A percentile compares a stretch with the other conserved stretches of the same genome.
Conservation (phyloP, 2,888 invertebrate species). For the Antheraea assamensis region DNA sequence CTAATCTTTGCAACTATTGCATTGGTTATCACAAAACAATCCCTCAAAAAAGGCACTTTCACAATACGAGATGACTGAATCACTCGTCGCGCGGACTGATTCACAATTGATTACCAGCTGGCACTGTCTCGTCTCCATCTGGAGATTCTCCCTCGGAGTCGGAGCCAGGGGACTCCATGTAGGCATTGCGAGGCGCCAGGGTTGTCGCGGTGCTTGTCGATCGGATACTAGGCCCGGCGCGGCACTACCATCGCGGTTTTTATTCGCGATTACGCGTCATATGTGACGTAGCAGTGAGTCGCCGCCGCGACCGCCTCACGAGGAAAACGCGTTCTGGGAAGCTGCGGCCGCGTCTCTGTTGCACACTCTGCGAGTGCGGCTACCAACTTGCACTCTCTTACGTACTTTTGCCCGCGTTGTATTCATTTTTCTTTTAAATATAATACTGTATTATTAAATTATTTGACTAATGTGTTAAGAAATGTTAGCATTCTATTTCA, state of each 20-base stretch:
- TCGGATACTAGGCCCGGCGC: slow-evolving; percentile 63
- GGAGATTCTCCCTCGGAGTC: slow-evolving; percentile 47
- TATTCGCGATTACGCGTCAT: slow-evolving; percentile 64
- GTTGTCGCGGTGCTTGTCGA: slow-evolving; percentile 37
- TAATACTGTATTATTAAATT: not conserved
- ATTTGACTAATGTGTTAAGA: no score
- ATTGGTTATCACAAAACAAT: not conserved
- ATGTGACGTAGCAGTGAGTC: slow-evolving; percentile 58
- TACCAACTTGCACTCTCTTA: slow-evolving; percentile 13
- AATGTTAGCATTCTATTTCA: not conserved
- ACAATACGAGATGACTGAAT: slow-evolving; percentile 16
- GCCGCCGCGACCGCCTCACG: slow-evolving; percentile 37
- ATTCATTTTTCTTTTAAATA: not conserved
- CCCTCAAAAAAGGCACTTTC: slow-evolving; percentile 6
- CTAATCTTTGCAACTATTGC: not conserved
- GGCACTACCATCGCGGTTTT: slow-evolving; percentile 57
- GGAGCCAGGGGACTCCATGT: slow-evolving; percentile 63
- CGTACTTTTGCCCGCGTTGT: not conserved
- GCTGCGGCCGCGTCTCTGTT: slow-evolving; percentile 24
- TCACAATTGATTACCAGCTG: slow-evolving; percentile 64
- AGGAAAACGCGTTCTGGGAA: slow-evolving; percentile 80
- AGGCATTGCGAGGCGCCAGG: slow-evolving; percentile 77
- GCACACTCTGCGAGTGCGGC: slow-evolving; percentile 10
- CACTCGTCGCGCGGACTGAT: not conserved
- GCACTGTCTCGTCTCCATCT: slow-evolving; percentile 74